Percentiles rank a stretch among this genome's conserved stretches.
These are phyloP conservation scores for Gobiocypris rarus DNA, from an alignment of 2,113 vertebrate genomes.

Conservation along the genomic window DNA sequence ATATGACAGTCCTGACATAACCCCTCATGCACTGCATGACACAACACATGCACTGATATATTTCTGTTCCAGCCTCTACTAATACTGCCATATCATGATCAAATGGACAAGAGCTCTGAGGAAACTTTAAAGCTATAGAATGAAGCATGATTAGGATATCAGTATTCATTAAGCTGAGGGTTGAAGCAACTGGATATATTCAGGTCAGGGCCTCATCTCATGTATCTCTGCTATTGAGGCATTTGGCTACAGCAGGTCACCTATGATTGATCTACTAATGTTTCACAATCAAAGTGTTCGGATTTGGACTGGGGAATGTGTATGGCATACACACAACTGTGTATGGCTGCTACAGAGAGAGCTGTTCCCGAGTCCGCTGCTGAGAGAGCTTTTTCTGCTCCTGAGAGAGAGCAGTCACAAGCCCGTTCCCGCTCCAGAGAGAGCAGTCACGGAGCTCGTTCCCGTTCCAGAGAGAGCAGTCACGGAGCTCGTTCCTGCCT, in stretches of 20 bases:
- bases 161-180: constrained; percentile 12
- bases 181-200: constrained; percentile 4
- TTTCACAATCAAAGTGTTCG: background rate
- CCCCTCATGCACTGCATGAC: background rate
- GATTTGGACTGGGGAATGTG: background rate
- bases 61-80: background rate
- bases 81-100: background rate
- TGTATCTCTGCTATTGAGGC: background rate
- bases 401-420: too few relatives aligned
- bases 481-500: too few relatives aligned
- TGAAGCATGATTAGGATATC: background rate
- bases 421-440: too few relatives aligned
- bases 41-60: background rate
- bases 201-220: background rate
- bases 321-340: too few relatives aligned
- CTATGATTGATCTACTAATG: background rate
- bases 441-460: too few relatives aligned
- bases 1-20: background rate
- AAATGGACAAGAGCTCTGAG: background rate
- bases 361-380: too few relatives aligned
- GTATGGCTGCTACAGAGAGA: too few relatives aligned
- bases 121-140: background rate
- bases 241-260: background rate
- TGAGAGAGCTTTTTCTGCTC: too few relatives aligned
- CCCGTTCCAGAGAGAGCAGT: too few relatives aligned